Conservation (phyloP, 2,888 invertebrate genomes). For the Hydraecia micacea region DNA sequence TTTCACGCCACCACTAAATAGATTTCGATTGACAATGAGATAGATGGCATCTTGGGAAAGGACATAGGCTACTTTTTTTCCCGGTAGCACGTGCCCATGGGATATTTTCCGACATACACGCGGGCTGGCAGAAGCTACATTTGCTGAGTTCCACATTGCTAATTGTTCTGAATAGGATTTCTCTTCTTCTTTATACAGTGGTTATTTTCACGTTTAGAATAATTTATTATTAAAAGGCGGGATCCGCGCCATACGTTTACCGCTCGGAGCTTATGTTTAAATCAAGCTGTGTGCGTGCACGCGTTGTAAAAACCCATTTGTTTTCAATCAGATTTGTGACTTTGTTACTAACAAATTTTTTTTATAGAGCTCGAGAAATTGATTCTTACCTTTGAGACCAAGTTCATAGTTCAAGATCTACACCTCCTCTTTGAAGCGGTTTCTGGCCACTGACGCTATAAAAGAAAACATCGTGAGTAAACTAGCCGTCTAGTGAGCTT, state of each 20-base stretch:
- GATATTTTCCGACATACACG: too few species aligned
- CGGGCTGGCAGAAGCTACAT: too few species aligned
- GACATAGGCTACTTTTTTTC: too few species aligned
- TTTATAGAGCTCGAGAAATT: background rate
- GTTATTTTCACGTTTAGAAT: constrained; percentile 43
- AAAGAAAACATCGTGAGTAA: background rate
- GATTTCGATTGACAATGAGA: too few species aligned
- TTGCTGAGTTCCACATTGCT: background rate
- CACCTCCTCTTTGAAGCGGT: background rate
- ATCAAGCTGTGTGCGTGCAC: constrained; percentile 22
- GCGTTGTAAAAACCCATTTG: constrained; percentile 28
- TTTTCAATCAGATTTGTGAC: constrained; percentile 25
- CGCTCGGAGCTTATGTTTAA: constrained; percentile 48
- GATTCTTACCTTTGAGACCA: background rate
- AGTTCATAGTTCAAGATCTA: background rate
- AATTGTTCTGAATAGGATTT: background rate
- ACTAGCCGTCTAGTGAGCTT: background rate
- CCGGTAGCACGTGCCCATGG: too few species aligned
- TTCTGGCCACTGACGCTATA: too few species aligned
- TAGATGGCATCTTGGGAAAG: too few species aligned
- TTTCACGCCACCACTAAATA: too few species aligned
- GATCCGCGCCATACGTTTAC: constrained; percentile 33
- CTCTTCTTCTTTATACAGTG: background rate
- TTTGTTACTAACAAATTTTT: background rate
- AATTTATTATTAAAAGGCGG: constrained; percentile 58